Percentiles rank a stretch among this genome's conserved stretches.
These are phyloP conservation scores for Zelleria hepariella DNA, from an alignment of 2,888 invertebrate species.

Conservation along the genomic window DNA sequence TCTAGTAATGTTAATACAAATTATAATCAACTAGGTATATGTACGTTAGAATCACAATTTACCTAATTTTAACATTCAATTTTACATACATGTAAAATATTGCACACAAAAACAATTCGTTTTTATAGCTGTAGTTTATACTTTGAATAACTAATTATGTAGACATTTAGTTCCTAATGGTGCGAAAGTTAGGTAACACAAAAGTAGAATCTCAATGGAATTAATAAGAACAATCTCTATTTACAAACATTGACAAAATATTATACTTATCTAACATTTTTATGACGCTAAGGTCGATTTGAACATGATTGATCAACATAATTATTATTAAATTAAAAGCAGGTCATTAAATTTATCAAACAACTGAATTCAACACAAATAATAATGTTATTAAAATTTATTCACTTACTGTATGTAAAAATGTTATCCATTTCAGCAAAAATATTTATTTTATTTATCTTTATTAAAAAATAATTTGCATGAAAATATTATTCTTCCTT, in stretches of 20 bases:
- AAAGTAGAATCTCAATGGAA: background rate
- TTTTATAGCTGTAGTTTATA: background rate
- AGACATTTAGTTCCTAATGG: background rate
- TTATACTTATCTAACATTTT: background rate
- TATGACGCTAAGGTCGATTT: too few species aligned
- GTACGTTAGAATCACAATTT: slow-evolving; percentile 67
- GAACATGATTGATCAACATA: too few species aligned
- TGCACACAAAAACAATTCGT: background rate
- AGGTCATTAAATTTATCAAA: too few species aligned
- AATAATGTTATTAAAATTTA: background rate
- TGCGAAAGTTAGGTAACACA: background rate
- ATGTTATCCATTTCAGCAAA: slow-evolving; percentile 24
- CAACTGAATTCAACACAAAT: too few species aligned
- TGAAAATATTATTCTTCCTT: slow-evolving; percentile 46
- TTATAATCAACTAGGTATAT: slow-evolving; percentile 50
- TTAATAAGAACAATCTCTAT: background rate
- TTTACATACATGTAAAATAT: background rate
- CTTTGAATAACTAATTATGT: background rate
- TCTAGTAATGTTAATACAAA: slow-evolving; percentile 40
- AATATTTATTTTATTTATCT: slow-evolving; percentile 21
- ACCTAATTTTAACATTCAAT: slow-evolving; percentile 59
- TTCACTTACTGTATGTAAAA: background rate
- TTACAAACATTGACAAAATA: background rate
- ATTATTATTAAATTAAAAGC: too few species aligned
- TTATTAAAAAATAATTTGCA: slow-evolving; percentile 30